Evolutionary conservation across 2,888 invertebrate species (phyloP), one percentile per base, ranked within the genome.

Genomic region (Philopedon plagiatum): DNA sequence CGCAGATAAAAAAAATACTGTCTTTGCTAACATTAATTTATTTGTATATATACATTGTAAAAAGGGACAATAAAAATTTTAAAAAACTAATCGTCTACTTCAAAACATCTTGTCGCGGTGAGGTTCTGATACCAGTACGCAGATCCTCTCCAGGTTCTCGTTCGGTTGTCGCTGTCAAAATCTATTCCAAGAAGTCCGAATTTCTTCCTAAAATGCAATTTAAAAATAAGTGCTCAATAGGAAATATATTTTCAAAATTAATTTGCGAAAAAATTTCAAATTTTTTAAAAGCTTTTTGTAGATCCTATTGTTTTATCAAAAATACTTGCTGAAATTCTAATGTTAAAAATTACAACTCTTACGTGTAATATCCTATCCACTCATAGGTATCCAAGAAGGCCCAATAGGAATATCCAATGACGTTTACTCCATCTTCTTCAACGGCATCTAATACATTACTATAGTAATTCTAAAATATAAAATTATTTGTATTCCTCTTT

Each of bases 371-470:
- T 60, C 82, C 82, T 1, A 78, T 81, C 89, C 90, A 90, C 81
- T 90, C 90, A 74, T 90, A 89, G 78, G 89, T 89, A 78, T 91
- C 91, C 87, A 90, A 87, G 21, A 90, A 82, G 0, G 89, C 88
- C 89, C 90, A 90, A 0, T 88, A 88, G 21, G 87, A 88, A 81
- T 90, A 90, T 0, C 89, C 89, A 46, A 81, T 80, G 0, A 88
- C 78, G 72, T 87, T 86, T 73, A 86, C 85, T 1, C 83, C 83
- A 73, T 87, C 87, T 73, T 84, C 75, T 21, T 73, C 23, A 7
- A 78, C 75, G 5, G 79, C 77, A 32, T 77, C 69, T 8, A 78
- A 54, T n/a, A 79, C 41, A 18, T 56, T 62, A 60, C 60, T 72
- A 39, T 77, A 66, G 60, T 78, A 76, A 37, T 56, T 64, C 78